phyloP scores from a whole-genome alignment of 2,113 vertebrate genomes.

The Cairina moschata region DNA sequence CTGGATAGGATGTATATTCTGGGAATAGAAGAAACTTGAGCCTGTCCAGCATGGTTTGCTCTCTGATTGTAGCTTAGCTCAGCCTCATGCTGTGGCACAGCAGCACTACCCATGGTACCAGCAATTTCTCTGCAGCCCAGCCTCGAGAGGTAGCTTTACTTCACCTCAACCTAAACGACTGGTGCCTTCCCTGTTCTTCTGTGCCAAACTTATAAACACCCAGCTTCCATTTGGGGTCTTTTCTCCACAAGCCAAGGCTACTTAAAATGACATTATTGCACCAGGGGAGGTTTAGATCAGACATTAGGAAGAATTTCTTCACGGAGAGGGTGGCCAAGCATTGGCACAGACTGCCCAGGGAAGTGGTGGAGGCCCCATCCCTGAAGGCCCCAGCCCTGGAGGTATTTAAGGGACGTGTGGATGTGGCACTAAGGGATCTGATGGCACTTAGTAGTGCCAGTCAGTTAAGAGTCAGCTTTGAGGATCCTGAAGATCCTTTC shows the following conservation, averaged over 20 bases:
- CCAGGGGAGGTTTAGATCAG: neutral
- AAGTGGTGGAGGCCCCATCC: neutral
- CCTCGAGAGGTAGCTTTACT: neutral
- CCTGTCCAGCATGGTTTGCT: neutral
- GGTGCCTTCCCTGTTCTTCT: neutral
- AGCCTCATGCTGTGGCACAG: neutral
- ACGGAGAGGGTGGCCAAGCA: neutral
- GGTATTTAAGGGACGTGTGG: neutral
- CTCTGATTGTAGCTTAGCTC: neutral
- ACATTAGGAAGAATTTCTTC: neutral
- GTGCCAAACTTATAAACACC: neutral
- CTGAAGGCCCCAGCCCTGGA: neutral
- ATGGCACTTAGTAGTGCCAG: neutral
- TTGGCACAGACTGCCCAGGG: neutral
- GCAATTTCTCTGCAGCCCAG: neutral
- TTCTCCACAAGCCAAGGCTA: neutral
- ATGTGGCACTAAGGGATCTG: neutral
- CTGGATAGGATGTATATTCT: neutral
- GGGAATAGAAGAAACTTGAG: neutral
- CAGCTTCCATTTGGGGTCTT: neutral
- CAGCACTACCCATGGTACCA: neutral
- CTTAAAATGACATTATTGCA: neutral
- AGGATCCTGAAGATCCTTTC: neutral
- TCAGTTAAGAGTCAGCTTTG: neutral
- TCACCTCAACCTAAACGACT: neutral